phyloP scores from a whole-genome alignment of 2,888 invertebrate species.

The Conops quadrifasciatus region DNA sequence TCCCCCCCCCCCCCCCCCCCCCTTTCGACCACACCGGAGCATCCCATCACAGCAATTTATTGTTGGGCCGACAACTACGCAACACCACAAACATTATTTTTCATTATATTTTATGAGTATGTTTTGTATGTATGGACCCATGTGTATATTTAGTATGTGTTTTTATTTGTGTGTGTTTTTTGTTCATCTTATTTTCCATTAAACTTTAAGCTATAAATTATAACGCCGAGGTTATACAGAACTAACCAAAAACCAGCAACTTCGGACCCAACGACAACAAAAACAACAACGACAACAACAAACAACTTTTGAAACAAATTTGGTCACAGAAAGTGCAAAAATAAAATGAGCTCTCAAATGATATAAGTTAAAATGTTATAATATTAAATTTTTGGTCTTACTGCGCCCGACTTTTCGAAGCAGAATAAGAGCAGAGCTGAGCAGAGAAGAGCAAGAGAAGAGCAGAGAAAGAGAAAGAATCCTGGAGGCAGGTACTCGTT shows the following conservation, averaged over 20 bases:
- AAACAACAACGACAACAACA: background rate
- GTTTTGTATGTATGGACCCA: too few relatives aligned
- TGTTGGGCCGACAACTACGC: background rate
- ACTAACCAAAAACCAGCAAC: background rate
- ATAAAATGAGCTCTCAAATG: background rate
- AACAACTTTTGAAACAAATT: too few relatives aligned
- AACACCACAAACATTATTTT: constrained; percentile 23
- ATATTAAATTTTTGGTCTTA: background rate
- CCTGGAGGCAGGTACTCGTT: background rate
- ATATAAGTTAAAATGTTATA: background rate
- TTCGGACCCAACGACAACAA: background rate
- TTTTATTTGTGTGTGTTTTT: too few relatives aligned
- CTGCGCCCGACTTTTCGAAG: background rate
- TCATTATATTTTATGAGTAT: constrained; percentile 17
- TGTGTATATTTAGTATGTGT: too few relatives aligned
- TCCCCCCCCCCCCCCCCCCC: background rate
- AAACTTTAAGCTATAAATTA: background rate
- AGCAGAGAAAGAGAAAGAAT: background rate
- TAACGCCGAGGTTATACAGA: background rate
- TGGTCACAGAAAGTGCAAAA: background rate
- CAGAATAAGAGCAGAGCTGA: background rate
- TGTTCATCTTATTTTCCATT: too few relatives aligned
- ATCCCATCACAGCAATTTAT: background rate
- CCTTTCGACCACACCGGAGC: background rate
- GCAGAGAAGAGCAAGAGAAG: background rate